phyloP scores from a whole-genome alignment of 30 jellyfish, hydroid and myxozoan genomes.

The Hydra vulgaris region DNA sequence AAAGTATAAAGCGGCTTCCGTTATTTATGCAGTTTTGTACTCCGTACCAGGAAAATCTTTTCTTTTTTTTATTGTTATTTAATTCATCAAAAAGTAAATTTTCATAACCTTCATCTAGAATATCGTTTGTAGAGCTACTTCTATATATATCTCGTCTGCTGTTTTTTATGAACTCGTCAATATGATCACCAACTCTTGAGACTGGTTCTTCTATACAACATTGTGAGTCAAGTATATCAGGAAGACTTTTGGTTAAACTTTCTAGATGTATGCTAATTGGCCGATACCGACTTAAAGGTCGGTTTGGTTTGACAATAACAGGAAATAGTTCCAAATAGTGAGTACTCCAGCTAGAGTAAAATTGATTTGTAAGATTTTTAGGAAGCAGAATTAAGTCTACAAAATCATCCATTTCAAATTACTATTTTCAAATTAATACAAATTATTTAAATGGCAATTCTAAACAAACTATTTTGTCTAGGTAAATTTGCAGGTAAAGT shows the following conservation, averaged over 20 bases:
- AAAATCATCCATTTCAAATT: neutral
- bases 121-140: slow-evolving; percentile 13
- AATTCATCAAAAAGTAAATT: neutral
- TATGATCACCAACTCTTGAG: slow-evolving; percentile 19
- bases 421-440: neutral
- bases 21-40: slow-evolving; percentile 6
- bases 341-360: slow-evolving; percentile 18
- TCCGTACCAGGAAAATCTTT: slow-evolving; percentile 29
- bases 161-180: slow-evolving; percentile 26
- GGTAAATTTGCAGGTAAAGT: too few relatives aligned
- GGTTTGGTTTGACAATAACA: slow-evolving; percentile 17
- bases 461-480: too few relatives aligned
- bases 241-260: slow-evolving; percentile 10
- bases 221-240: slow-evolving; percentile 11
- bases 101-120: slow-evolving; percentile 10
- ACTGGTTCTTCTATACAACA: neutral
- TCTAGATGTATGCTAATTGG: slow-evolving; percentile 1
- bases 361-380: slow-evolving; percentile 13
- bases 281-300: slow-evolving; percentile 17
- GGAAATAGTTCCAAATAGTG: slow-evolving; percentile 23
- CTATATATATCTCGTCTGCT: neutral
- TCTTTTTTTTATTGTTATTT: neutral
- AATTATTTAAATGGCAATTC: neutral
- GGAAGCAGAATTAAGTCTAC: slow-evolving; percentile 20
- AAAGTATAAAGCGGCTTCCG: neutral